Evolutionary conservation across 2,113 vertebrate genomes (phyloP), one percentile per base, ranked within the genome.

Genomic region (Bubo blakistoni): DNA sequence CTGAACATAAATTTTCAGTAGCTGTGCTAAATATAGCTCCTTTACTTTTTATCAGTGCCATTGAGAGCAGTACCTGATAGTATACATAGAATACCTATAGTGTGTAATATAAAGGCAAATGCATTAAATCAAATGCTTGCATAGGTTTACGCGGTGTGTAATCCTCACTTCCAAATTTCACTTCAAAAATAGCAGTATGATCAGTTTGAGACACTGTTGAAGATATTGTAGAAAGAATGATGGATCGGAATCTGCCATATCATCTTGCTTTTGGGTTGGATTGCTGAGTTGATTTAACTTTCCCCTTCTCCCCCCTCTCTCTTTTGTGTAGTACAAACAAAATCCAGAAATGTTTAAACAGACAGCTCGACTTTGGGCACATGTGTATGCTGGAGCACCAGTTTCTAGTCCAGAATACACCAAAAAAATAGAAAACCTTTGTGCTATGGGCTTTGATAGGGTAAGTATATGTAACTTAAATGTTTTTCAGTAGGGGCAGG

Each of bases 281-380:
- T 67, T 82, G 62, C 59, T 54, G 52, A 90, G 62, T 86, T 94
- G 74, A 61, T 70, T 95, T 94, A 70, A 93, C 88, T 95, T 96
- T 71, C 24, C n/a, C 27, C 54, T 92, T 26, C 61, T 81, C 40
- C n/a, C 30, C 7, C 32, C 27, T 54, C 63, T 95, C 69, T 97
- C 66, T 89, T 81, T 65, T 92, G 66, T 95, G n/a, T 96, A 99
- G 99, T 99, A 99, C 97, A 99, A 99, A 98, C 99, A 99, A 98
- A 99, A 99, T 97, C 99, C 99, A 96, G 99, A 99, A 98, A 99
- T 99, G 99, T 99, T 99, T 98, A 99, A 99, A 98, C 99, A 99
- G 98, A 99, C 99, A 70, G 99, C 99, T 84, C 98, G 99, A 89
- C 99, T 99, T 96, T 99, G 99, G 99, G 99, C 99, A 87, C 99